These are phyloP conservation scores for Zonitis immaculata DNA, from an alignment of 2,888 invertebrate genomes.

Conservation along the genomic window DNA sequence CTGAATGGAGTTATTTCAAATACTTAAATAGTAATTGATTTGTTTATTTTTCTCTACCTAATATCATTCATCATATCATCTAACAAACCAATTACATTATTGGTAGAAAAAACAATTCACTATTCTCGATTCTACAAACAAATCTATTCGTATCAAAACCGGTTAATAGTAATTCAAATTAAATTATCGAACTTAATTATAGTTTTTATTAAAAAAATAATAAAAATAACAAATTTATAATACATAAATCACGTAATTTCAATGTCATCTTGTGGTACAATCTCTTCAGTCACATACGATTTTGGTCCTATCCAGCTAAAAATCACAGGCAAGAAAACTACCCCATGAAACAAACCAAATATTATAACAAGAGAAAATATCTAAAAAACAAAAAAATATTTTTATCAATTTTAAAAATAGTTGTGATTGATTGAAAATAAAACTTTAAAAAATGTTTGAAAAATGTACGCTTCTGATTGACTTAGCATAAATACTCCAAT, in stretches of 20 bases:
- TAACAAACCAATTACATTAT: too few relatives aligned
- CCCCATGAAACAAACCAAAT: conserved; percentile 74
- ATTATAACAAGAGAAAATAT: conserved; percentile 72
- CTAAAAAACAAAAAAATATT: too few relatives aligned
- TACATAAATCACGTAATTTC: conserved; percentile 10
- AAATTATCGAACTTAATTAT: too few relatives aligned
- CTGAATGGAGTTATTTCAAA: conserved; percentile 52
- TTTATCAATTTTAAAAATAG: conserved; percentile 1
- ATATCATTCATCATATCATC: too few relatives aligned
- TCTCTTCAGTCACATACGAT: conserved; percentile 43
- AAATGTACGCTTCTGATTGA: conserved; percentile 70
- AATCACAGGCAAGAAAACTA: conserved; percentile 69
- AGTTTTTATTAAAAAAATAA: neutral
- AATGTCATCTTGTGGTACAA: conserved; percentile 27
- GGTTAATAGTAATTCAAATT: too few relatives aligned
- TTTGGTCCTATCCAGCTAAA: conserved; percentile 68
- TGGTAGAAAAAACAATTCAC: too few relatives aligned
- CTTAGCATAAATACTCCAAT: conserved; percentile 67
- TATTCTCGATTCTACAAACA: too few relatives aligned
- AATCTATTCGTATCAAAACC: too few relatives aligned
- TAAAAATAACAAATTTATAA: neutral
- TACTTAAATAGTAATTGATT: conserved; percentile 43
- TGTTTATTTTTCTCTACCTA: conserved; percentile 4
- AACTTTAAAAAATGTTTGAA: conserved; percentile 68
- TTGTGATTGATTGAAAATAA: too few relatives aligned